These are phyloP conservation scores for Nymphalis io DNA, from an alignment of 1,140 invertebrate species.

Conservation along the genomic window DNA sequence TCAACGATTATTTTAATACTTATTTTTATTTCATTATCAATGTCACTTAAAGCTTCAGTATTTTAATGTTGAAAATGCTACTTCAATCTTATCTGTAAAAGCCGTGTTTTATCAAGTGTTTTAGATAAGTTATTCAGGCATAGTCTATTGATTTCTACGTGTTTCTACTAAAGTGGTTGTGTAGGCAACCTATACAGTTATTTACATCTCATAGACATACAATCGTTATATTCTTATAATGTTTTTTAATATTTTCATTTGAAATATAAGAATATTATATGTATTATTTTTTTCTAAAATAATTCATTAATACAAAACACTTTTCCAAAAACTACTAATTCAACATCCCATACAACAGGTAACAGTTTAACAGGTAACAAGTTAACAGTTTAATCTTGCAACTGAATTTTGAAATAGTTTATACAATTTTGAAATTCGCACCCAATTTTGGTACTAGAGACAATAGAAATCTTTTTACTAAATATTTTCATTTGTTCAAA, in stretches of 20 bases:
- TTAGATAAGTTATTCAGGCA: constrained; percentile 32
- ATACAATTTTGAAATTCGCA: no score
- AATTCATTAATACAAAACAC: no score
- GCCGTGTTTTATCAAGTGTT: constrained; percentile 31
- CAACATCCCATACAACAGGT: no score
- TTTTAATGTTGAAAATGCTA: constrained; percentile 36
- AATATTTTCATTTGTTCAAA: no score
- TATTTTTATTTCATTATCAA: constrained; percentile 27
- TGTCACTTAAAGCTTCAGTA: constrained; percentile 20
- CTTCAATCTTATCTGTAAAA: constrained; percentile 35
- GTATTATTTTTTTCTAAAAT: no score
- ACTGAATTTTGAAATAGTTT: no score
- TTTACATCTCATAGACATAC: background rate
- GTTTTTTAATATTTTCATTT: background rate
- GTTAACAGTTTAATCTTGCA: no score
- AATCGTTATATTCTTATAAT: background rate
- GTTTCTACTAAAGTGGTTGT: constrained; percentile 16
- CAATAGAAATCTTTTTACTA: background rate
- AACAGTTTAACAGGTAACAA: no score
- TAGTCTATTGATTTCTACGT: constrained; percentile 39
- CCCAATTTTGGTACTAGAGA: no score
- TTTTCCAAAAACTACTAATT: no score
- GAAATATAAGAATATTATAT: background rate
- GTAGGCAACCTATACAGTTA: background rate
- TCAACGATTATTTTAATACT: background rate